A percentile compares a stretch with the other conserved stretches of the same genome.
phyloP scores from a whole-genome alignment of 2,797 vertebrate genomes.

The Gila robusta region DNA sequence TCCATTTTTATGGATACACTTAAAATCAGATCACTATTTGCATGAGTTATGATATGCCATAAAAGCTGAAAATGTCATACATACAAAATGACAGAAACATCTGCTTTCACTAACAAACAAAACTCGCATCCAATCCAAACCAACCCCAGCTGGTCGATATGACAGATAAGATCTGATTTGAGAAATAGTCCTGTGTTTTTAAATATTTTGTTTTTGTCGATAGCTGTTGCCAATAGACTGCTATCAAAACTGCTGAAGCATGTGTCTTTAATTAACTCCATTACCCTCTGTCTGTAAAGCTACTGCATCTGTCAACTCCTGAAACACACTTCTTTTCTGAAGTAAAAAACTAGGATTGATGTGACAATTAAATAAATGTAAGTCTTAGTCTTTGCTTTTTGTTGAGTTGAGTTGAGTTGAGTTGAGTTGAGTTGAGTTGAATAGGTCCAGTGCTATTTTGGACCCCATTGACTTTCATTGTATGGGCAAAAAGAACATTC shows the following conservation, averaged over 20 bases:
- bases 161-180: slow-evolving; percentile 41
- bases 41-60: slow-evolving; percentile 60
- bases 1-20: slow-evolving; percentile 59
- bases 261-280: slow-evolving; percentile 57
- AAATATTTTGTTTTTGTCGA: slow-evolving; percentile 40
- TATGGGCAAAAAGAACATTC: neutral
- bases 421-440: neutral
- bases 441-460: neutral
- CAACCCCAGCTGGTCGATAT: slow-evolving; percentile 31
- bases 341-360: neutral
- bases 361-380: neutral
- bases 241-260: slow-evolving; percentile 48
- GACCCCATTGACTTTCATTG: no score
- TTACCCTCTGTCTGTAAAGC: slow-evolving; percentile 35
- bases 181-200: slow-evolving; percentile 51
- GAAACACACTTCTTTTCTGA: slow-evolving; percentile 17
- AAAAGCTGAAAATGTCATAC: slow-evolving; percentile 58
- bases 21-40: slow-evolving; percentile 62
- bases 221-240: slow-evolving; percentile 50
- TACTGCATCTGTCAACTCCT: slow-evolving; percentile 49
- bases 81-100: slow-evolving; percentile 62
- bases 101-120: slow-evolving; percentile 60
- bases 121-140: slow-evolving; percentile 43
- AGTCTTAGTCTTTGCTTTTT: no score
- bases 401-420: neutral